Conservation (phyloP, 2,797 vertebrate species). For the Tinamus major region DNA sequence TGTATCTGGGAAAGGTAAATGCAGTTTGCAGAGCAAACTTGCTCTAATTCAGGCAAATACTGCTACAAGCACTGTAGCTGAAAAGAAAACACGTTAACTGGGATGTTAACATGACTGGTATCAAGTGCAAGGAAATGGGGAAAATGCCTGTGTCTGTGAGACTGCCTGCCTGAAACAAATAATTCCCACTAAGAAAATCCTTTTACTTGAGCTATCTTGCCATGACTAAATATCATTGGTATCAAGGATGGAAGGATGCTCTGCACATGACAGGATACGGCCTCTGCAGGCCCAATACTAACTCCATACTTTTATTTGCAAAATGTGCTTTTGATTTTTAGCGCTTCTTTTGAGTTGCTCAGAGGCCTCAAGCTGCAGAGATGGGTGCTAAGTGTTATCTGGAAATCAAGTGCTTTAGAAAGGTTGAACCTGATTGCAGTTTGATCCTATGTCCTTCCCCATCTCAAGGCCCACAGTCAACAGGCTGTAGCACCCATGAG, state of each 20-base stretch:
- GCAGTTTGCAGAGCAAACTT: conserved; percentile 86
- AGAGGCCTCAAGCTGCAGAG: rapidly evolving
- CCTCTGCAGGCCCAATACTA: background rate
- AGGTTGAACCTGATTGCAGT: background rate
- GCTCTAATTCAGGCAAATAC: conserved; percentile 94
- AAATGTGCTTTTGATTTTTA: background rate
- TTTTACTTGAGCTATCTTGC: background rate
- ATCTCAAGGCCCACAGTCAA: background rate
- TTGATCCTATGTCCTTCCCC: background rate
- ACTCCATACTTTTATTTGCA: background rate
- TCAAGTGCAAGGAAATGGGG: conserved; percentile 76
- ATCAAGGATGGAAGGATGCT: background rate
- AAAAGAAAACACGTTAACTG: conserved; percentile 83
- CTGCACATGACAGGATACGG: rapidly evolving
- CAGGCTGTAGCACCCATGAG: rapidly evolving
- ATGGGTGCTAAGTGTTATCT: rapidly evolving
- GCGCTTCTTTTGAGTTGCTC: background rate
- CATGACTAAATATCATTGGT: background rate
- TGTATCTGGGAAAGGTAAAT: conserved; percentile 76
- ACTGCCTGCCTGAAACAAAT: background rate
- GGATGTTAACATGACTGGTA: conserved; percentile 83
- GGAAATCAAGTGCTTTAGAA: background rate
- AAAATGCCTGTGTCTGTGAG: background rate
- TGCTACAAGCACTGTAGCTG: conserved; percentile 86
- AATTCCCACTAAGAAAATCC: background rate